A percentile compares a stretch with the other conserved stretches of the same genome.
These are phyloP conservation scores for Thunnus albacares DNA, from an alignment of 2,797 vertebrate genomes.

Conservation along the genomic window DNA sequence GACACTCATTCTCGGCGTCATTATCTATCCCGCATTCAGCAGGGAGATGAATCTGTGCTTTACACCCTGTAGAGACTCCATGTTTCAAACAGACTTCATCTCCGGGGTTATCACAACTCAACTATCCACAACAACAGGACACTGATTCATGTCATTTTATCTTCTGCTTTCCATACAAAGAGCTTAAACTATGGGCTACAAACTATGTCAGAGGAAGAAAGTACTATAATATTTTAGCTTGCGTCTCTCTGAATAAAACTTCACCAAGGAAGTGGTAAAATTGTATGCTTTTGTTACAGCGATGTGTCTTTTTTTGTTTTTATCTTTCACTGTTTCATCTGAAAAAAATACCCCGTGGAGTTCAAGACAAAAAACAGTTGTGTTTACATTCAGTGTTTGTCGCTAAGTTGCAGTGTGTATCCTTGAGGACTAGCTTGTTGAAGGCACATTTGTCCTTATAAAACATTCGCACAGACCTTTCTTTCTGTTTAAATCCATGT, in stretches of 20 bases:
- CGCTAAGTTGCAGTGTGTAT: too few species aligned
- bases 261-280: not conserved
- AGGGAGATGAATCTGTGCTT: conserved; percentile 49
- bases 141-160: conserved; percentile 13
- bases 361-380: not conserved
- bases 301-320: not conserved
- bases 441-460: not conserved
- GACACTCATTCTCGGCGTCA: conserved; percentile 1
- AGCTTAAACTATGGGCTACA: not conserved
- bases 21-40: conserved; percentile 35
- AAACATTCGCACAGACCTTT: not conserved
- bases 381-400: not conserved
- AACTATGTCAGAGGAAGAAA: not conserved
- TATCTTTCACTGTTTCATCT: not conserved
- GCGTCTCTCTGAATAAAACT: not conserved
- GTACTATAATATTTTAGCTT: not conserved
- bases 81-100: conserved; percentile 34
- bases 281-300: not conserved
- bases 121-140: conserved; percentile 27
- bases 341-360: conserved; percentile 7
- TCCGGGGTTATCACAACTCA: conserved; percentile 30
- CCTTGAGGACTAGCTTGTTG: not conserved
- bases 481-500: not conserved
- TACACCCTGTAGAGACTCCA: conserved; percentile 20
- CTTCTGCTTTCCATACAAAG: conserved; percentile 1